A percentile compares a stretch with the other conserved stretches of the same genome.
Conservation (phyloP, 2,113 vertebrate genomes). For the Cranoglanis bouderius region DNA sequence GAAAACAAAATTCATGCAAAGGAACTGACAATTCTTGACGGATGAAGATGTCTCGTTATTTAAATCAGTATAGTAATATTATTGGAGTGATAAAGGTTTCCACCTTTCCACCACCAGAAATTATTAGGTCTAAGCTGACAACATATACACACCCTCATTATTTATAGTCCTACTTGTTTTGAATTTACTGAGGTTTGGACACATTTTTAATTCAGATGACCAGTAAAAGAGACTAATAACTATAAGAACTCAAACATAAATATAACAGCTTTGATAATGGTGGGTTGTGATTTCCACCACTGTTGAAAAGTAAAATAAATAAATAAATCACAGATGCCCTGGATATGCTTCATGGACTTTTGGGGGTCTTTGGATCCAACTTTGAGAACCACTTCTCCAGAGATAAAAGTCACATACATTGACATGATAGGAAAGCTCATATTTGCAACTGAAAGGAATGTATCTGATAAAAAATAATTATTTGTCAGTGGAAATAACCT, state of each 20-base stretch:
- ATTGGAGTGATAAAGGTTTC: background rate
- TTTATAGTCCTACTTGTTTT: background rate
- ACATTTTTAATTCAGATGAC: background rate
- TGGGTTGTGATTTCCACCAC: background rate
- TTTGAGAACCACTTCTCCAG: background rate
- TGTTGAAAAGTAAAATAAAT: background rate
- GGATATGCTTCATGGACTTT: background rate
- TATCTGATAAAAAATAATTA: background rate
- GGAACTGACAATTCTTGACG: background rate
- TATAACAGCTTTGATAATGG: background rate
- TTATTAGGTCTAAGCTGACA: background rate
- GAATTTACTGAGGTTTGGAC: background rate
- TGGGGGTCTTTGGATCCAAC: background rate
- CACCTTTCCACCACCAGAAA: background rate
- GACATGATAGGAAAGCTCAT: background rate
- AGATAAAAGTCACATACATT: background rate
- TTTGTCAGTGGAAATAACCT: background rate
- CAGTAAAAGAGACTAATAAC: background rate
- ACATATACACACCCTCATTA: background rate
- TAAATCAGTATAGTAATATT: background rate
- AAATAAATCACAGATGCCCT: background rate
- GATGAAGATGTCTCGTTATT: background rate
- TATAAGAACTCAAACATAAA: background rate
- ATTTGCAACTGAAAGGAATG: background rate
- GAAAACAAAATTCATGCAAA: background rate